Percentiles rank a stretch among this genome's conserved stretches.
phyloP scores from a whole-genome alignment of 2,797 vertebrate genomes.

The Pangasius larnaudii region DNA sequence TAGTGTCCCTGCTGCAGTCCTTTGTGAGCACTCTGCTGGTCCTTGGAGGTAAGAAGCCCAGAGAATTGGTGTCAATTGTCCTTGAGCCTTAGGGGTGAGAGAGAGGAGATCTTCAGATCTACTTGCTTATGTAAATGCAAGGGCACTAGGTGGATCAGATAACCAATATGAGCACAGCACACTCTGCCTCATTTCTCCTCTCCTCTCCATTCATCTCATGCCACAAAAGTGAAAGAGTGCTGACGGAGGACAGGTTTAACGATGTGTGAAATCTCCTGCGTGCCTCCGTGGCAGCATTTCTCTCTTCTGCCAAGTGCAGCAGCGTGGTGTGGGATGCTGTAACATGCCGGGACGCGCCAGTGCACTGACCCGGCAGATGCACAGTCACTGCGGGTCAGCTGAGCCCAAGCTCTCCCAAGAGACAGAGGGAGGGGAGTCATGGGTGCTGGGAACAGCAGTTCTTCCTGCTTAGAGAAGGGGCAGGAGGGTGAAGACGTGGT shows the following conservation, averaged over 20 bases:
- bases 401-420: slow-evolving; percentile 23
- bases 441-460: slow-evolving; percentile 25
- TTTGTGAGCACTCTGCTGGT: slow-evolving; percentile 47
- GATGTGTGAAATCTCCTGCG: slow-evolving; percentile 66
- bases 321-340: slow-evolving; percentile 66
- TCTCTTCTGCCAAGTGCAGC: slow-evolving; percentile 60
- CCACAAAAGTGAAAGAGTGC: slow-evolving; percentile 47
- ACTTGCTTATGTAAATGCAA: slow-evolving; percentile 31
- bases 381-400: slow-evolving; percentile 28
- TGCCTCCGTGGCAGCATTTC: slow-evolving; percentile 57
- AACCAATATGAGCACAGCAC: background rate
- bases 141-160: background rate
- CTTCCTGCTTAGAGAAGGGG: slow-evolving; percentile 32
- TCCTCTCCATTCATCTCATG: slow-evolving; percentile 10
- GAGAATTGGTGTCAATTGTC: slow-evolving; percentile 41
- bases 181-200: background rate
- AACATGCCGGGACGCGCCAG: slow-evolving; percentile 51
- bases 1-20: slow-evolving; percentile 45
- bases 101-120: slow-evolving; percentile 20
- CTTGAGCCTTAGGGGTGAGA: slow-evolving; percentile 14
- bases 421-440: slow-evolving; percentile 7
- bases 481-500: slow-evolving; percentile 24
- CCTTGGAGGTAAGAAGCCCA: slow-evolving; percentile 31
- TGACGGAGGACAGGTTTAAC: slow-evolving; percentile 63
- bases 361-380: slow-evolving; percentile 45